A percentile compares a stretch with the other conserved stretches of the same genome.
Evolutionary conservation across 2,797 vertebrate species (phyloP).

Genomic region (Peromyscus melanophrys): DNA sequence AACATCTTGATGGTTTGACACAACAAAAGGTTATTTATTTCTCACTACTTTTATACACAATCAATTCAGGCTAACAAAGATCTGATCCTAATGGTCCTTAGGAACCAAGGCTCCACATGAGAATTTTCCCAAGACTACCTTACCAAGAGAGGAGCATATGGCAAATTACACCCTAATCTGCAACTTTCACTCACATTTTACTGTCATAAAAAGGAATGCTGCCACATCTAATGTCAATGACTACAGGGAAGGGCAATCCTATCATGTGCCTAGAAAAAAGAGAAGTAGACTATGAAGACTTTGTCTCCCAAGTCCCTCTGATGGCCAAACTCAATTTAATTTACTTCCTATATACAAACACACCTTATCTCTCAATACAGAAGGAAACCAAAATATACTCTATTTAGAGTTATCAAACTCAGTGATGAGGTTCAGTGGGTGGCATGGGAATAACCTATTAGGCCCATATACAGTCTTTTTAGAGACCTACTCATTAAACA

Average conservation of each 20-base stretch:
- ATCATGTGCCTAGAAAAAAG: not conserved
- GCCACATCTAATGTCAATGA: not conserved
- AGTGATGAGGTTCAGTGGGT: not conserved
- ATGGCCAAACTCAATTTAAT: slow-evolving; percentile 43
- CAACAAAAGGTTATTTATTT: not conserved
- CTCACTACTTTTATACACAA: slow-evolving; percentile 39
- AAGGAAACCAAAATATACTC: slow-evolving; percentile 20
- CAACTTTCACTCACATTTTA: slow-evolving; percentile 40
- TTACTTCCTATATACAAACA: slow-evolving; percentile 1
- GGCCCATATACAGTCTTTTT: not conserved
- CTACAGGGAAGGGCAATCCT: not conserved
- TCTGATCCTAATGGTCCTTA: slow-evolving; percentile 10
- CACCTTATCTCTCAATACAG: not conserved
- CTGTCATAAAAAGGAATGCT: not conserved
- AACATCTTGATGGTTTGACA: slow-evolving; percentile 12
- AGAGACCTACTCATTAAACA: slow-evolving; percentile 24
- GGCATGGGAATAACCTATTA: not conserved
- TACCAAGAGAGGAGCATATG: not conserved
- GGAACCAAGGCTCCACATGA: not conserved
- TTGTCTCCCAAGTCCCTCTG: not conserved
- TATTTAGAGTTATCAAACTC: slow-evolving; percentile 19
- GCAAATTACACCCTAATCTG: slow-evolving; percentile 52
- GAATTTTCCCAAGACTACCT: not conserved
- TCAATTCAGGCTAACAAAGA: slow-evolving; percentile 32
- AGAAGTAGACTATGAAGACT: not conserved